A percentile compares a stretch with the other conserved stretches of the same genome.
phyloP scores from a whole-genome alignment of 2,113 vertebrate species.

The Alexandromys fortis region DNA sequence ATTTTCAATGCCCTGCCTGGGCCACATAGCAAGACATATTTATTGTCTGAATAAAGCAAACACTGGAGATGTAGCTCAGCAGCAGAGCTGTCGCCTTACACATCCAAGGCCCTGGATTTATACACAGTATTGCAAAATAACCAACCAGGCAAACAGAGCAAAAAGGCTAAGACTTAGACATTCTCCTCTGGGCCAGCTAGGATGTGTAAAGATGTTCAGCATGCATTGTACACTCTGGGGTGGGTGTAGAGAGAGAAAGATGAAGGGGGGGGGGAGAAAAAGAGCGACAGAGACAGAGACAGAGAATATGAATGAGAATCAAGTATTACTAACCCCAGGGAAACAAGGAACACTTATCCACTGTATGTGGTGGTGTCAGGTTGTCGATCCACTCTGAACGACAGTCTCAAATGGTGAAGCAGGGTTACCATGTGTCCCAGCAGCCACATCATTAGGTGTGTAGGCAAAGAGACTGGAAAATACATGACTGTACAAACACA shows the following conservation, averaged over 20 bases:
- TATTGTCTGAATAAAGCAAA: not conserved
- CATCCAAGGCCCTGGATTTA: not conserved
- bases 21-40: not conserved
- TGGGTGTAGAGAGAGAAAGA: not conserved
- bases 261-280: fast-evolving
- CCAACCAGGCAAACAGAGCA: not conserved
- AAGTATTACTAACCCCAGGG: not conserved
- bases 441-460: not conserved
- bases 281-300: no score
- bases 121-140: no score
- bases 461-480: conserved; percentile 6
- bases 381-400: not conserved
- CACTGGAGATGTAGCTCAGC: no score
- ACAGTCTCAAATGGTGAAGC: not conserved
- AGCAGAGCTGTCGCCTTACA: not conserved
- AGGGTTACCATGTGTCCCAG: not conserved
- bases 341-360: not conserved
- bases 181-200: not conserved
- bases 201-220: not conserved
- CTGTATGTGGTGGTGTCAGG: not conserved
- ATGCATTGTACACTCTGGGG: not conserved
- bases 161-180: not conserved
- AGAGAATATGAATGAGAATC: not conserved
- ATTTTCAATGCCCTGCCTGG: not conserved
- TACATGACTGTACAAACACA: not conserved